phyloP scores from a whole-genome alignment of 1,140 invertebrate species.

The Zaprionus kolodkinae region DNA sequence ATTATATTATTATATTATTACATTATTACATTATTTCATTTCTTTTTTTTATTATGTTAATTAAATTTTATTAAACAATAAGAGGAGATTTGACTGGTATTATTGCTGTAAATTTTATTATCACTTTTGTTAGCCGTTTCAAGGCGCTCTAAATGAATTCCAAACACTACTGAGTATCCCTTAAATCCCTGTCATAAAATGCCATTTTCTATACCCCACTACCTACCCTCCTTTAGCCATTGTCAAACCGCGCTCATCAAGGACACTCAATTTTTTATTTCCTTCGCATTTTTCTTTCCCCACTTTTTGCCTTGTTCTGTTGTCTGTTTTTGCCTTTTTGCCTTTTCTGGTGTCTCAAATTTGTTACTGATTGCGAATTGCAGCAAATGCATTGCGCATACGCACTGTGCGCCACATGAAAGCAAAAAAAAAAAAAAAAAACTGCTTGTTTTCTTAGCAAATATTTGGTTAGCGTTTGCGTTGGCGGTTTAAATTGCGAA shows the following conservation, averaged over 20 bases:
- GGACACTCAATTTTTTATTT: conserved; percentile 29
- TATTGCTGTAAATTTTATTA: neutral
- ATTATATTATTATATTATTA: no score
- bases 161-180: conserved; percentile 9
- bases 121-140: neutral
- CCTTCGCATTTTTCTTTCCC: neutral
- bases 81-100: no score
- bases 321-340: neutral
- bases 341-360: conserved; percentile 12
- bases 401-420: conserved; percentile 34
- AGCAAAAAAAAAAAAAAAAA: no score
- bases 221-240: neutral
- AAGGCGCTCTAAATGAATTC: neutral
- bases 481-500: conserved; percentile 39
- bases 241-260: conserved; percentile 46
- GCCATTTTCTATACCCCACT: neutral
- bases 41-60: no score
- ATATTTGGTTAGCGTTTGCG: conserved; percentile 45
- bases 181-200: neutral
- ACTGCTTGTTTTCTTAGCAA: conserved; percentile 43
- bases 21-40: no score
- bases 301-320: conserved; percentile 3
- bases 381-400: conserved; percentile 49
- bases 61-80: no score
- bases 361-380: conserved; percentile 44